phyloP scores from a whole-genome alignment of 2,797 vertebrate species.

The Poecile montanus region DNA sequence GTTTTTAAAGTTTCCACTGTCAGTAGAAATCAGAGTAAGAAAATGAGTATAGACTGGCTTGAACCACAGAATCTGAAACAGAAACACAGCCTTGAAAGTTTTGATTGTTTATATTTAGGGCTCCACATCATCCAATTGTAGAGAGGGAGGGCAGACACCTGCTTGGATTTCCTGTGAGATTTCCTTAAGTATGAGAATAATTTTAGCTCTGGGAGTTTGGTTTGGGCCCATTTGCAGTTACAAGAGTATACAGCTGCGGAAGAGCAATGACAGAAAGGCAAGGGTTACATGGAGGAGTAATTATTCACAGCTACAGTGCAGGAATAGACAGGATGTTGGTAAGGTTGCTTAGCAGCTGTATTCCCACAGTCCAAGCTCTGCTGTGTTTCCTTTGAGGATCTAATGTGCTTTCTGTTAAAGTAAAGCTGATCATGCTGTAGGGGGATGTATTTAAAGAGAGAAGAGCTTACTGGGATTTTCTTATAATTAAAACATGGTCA shows the following conservation, averaged over 20 bases:
- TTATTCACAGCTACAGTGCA: slow-evolving; percentile 3
- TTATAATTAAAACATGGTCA: not conserved
- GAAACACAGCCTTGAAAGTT: not conserved
- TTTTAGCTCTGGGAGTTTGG: slow-evolving; percentile 3
- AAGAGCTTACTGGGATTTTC: not conserved
- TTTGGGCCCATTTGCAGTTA: not conserved
- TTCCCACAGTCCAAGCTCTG: not conserved
- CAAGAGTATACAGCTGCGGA: not conserved
- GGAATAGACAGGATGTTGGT: slow-evolving; percentile 18
- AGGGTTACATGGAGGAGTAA: not conserved
- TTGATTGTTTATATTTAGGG: not conserved
- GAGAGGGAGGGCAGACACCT: not conserved
- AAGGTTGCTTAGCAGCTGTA: slow-evolving; percentile 55
- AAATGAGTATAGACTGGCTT: not conserved
- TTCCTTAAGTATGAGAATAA: not conserved
- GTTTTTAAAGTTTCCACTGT: not conserved
- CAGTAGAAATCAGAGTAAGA: not conserved
- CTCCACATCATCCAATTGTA: not conserved
- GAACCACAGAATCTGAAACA: not conserved
- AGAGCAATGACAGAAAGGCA: not conserved
- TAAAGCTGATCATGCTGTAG: not conserved
- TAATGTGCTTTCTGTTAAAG: slow-evolving; percentile 11
- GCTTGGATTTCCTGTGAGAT: slow-evolving; percentile 30
- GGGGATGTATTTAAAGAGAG: not conserved
- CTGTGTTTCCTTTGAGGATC: not conserved